phyloP scores from a whole-genome alignment of 2,888 invertebrate species.

The Acanthosepion lycidas region DNA sequence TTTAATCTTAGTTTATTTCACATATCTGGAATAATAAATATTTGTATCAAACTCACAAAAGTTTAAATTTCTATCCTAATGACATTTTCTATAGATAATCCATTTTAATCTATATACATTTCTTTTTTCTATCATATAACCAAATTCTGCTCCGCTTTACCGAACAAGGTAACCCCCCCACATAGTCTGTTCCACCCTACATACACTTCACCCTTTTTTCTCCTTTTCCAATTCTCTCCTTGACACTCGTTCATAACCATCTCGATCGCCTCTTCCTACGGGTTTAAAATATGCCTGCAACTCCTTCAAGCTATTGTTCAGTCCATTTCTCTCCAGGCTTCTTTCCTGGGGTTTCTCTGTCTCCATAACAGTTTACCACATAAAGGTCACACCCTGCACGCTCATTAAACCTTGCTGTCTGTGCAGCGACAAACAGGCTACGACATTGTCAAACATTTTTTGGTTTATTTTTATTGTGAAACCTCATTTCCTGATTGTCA shows the following conservation, averaged over 20 bases:
- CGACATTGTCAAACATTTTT: not conserved
- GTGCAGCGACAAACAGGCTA: not conserved
- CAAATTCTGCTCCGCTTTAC: not conserved
- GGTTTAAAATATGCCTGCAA: not conserved
- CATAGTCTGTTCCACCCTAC: not conserved
- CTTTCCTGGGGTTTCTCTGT: not conserved
- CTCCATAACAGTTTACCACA: not conserved
- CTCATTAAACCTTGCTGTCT: not conserved
- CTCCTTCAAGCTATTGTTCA: not conserved
- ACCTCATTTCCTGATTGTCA: not conserved
- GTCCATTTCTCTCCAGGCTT: not conserved
- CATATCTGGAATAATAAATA: no score
- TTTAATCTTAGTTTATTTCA: no score
- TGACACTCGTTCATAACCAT: not conserved
- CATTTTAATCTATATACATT: no score
- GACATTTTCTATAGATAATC: no score
- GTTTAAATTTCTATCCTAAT: no score
- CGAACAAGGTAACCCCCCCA: not conserved
- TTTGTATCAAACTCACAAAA: no score
- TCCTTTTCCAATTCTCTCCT: not conserved
- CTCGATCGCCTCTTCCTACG: not conserved
- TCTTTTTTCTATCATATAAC: not conserved
- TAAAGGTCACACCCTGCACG: not conserved
- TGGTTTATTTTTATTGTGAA: not conserved
- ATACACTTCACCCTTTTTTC: not conserved